Base-by-base conservation (phyloP, 2,888 invertebrate species). In the Phengaris alcon region DNA sequence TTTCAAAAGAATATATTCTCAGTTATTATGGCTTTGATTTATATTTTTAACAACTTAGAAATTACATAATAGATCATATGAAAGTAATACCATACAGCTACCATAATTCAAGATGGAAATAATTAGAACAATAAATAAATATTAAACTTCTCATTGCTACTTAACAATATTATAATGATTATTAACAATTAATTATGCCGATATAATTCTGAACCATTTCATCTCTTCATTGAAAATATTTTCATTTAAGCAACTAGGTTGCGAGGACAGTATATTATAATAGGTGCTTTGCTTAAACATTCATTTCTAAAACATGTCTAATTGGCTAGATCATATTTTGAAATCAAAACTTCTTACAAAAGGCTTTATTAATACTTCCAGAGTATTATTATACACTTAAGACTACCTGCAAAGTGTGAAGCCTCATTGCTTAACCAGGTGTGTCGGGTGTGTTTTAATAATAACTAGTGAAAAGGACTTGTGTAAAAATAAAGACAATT, bases 1-100 rank as follows among this genome's bases (percentile, higher is more conserved):
- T 90, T 85, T 92, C 90, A 92, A 93, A 93, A 93, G 88, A 93
- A 93, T 93, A 93, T 93, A 93, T 92, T 93, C 88, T 92, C 90
- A 92, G 90, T 93, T 93, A 92, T 93, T 93, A 93, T 93, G 93
- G 93, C 93, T 93, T 64, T 91, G 90, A 91, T 92, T 93, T 93
- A 93, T 90, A 93, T 88, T 91, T 72, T 90, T 91, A 93, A 93
- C 93, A 93, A 93, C 92, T 93, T 93, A 93, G 87, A 85, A 90
- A 93, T 90, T 91, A 93, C 87, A 88, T 88, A 90, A 91, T 90
- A 89, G 89, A 90, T 92, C 91, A 92, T 89, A 89, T 88, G 88
- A 91, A 90, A 86, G 74, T 89, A 90, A 92, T 90, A 90, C 87
- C 3, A 35, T 35, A 35, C 35, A 88, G 87, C 91, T 92, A 91